phyloP scores from a whole-genome alignment of 1,140 invertebrate genomes.

The Drosophila leontia region DNA sequence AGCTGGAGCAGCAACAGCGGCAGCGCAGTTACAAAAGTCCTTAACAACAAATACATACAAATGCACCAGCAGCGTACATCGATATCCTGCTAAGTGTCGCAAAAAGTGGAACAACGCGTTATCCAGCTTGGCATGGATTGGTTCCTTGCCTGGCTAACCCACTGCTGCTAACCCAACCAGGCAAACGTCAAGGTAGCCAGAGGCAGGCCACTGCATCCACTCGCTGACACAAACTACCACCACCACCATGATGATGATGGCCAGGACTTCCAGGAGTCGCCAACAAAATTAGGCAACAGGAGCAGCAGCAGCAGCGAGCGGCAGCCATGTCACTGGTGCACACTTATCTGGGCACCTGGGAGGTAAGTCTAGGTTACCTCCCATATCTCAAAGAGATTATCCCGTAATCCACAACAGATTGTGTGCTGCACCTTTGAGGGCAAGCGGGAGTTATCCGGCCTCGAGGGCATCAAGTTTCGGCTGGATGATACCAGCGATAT shows the following conservation, averaged over 20 bases:
- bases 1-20: slow-evolving; percentile 46
- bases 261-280: slow-evolving; percentile 12
- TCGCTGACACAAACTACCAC: not conserved
- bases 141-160: not conserved
- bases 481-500: slow-evolving; percentile 89
- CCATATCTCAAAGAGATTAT: too few species aligned
- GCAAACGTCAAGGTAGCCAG: not conserved
- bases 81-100: slow-evolving; percentile 22
- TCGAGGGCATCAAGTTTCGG: slow-evolving; percentile 87
- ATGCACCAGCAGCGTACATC: slow-evolving; percentile 11
- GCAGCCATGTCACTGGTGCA: slow-evolving; percentile 65
- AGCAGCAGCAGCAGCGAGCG: slow-evolving; percentile 1
- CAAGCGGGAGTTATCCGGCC: slow-evolving; percentile 71
- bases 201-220: slow-evolving; percentile 2
- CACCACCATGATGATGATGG: slow-evolving; percentile 3
- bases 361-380: slow-evolving; percentile 45
- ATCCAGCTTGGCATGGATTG: slow-evolving; percentile 7
- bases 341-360: slow-evolving; percentile 81
- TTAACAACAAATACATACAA: slow-evolving; percentile 49
- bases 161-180: slow-evolving; percentile 12
- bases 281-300: slow-evolving; percentile 39
- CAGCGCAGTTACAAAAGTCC: slow-evolving; percentile 48
- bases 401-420: slow-evolving; percentile 44
- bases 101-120: slow-evolving; percentile 8
- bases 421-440: slow-evolving; percentile 77